Evolutionary conservation across 2,113 vertebrate genomes (phyloP).

Genomic region (Pteronura brasiliensis): DNA sequence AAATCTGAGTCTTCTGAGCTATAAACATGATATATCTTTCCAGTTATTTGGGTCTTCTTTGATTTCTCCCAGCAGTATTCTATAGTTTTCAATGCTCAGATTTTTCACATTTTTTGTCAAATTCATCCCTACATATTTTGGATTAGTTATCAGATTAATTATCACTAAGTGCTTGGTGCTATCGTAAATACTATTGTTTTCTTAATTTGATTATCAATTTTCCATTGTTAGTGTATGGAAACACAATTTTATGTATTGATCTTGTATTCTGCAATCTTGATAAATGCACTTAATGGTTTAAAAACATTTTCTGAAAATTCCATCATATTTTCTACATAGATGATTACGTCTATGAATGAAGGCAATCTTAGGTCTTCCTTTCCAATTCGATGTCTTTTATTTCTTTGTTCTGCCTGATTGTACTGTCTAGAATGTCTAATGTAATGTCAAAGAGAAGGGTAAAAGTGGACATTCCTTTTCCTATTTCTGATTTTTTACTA

Average conservation of each 20-base stretch:
- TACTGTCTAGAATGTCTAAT: background rate
- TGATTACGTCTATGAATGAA: conserved; percentile 9
- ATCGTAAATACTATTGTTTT: conserved; percentile 18
- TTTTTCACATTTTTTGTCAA: conserved; percentile 11
- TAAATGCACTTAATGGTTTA: background rate
- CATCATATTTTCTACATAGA: background rate
- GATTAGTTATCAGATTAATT: conserved; percentile 19
- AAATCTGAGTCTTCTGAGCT: background rate
- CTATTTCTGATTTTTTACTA: background rate
- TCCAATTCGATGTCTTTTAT: background rate
- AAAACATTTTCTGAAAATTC: conserved; percentile 2
- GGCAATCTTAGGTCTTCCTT: background rate
- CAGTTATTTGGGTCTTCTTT: background rate
- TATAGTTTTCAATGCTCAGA: background rate
- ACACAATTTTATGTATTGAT: background rate
- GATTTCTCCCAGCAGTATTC: background rate
- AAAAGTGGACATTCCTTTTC: conserved; percentile 10
- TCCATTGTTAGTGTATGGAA: background rate
- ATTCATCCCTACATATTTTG: conserved; percentile 28
- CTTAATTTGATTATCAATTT: background rate
- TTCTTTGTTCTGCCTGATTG: conserved; percentile 8
- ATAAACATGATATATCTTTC: background rate
- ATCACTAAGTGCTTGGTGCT: background rate
- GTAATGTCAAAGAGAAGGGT: background rate
- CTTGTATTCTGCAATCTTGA: background rate